Evolutionary conservation across 37 sponge, comb jelly and placozoan species (phyloP), one percentile per base, ranked within the genome.

Genomic region (Diacarnus erythraeanus): DNA sequence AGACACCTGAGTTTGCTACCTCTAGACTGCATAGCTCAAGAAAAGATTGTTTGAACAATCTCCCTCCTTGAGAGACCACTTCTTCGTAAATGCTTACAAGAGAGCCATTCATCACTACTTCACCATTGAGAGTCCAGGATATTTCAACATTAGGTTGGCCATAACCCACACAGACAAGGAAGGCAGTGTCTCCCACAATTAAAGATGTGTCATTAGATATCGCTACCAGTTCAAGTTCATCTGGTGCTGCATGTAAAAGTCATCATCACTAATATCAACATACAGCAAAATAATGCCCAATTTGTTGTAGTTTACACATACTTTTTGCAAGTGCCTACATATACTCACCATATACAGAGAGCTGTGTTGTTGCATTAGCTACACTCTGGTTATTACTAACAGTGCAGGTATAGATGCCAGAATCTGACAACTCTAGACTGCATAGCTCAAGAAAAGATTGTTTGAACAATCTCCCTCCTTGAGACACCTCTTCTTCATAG

Each of bases 371-470:
- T 22, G 41, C 36, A 23, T 6, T 71, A n/a, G 23, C 42, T 9
- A 42, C 22, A 3, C 42, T 2, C 1, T 3, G 2, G 6, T 42
- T 42, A 71, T 54, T 74, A 26, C 41, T 54, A 35, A 54, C 74
- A 54, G 57, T 74, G 34, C 77, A 76, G 58, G 26, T 57, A 31
- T 79, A 79, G 37, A 27, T 22, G 2, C 70, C 80, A 57, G 54
- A 4, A 40, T 79, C 71, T 18, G 18, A 33, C 8, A 30, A 30
- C 57, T 54, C 36, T 27, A 82, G 74, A 33, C 82, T 36, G 37
- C 82, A 82, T 2, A 82, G 26, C 38, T 82, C 74, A 23, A 82
- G 35, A 72, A 80, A 30, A 26, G 80, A 80, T 58, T 71, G 71
- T 12, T 34, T 36, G 60, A 80, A 80, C 30, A 27, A 0, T 25